Evolutionary conservation across 30 jellyfish, hydroid and myxozoan species (phyloP).

Genomic region (Phacellophora camtschatica): DNA sequence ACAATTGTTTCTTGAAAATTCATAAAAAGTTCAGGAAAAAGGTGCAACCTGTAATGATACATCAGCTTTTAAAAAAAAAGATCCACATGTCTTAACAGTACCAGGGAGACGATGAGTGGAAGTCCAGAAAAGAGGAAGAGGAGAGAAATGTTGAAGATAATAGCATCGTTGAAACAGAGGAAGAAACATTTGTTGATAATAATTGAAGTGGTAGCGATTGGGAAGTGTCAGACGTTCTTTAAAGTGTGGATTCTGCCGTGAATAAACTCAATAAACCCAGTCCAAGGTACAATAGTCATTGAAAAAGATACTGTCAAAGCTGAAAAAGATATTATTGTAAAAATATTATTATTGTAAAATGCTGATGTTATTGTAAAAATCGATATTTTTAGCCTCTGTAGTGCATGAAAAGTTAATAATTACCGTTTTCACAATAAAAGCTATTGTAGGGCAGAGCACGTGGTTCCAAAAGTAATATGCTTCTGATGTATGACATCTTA

Average conservation of each 20-base stretch:
- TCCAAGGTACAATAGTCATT: too few relatives aligned
- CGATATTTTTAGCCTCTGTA: too few relatives aligned
- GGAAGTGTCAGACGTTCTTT: conserved; percentile 11
- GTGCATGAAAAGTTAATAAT: too few relatives aligned
- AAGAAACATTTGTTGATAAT: neutral
- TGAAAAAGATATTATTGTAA: too few relatives aligned
- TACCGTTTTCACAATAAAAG: too few relatives aligned
- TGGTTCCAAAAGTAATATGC: too few relatives aligned
- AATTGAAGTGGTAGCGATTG: conserved; percentile 4
- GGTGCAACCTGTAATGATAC: neutral
- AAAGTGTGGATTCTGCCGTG: conserved; percentile 6
- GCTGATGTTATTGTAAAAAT: too few relatives aligned
- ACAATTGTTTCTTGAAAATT: neutral
- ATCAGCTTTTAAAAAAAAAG: neutral
- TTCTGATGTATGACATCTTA: neutral
- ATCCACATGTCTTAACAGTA: neutral
- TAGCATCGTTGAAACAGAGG: neutral
- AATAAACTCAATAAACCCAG: too few relatives aligned
- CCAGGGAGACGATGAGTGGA: conserved; percentile 16
- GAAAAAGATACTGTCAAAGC: too few relatives aligned
- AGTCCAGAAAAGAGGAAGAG: neutral
- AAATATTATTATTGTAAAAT: too few relatives aligned
- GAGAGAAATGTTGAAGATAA: neutral
- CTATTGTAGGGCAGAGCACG: too few relatives aligned
- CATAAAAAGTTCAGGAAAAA: neutral